A percentile compares a stretch with the other conserved stretches of the same genome.
Conservation (phyloP, 1,140 invertebrate species). For the Rhopalosiphum padi region DNA sequence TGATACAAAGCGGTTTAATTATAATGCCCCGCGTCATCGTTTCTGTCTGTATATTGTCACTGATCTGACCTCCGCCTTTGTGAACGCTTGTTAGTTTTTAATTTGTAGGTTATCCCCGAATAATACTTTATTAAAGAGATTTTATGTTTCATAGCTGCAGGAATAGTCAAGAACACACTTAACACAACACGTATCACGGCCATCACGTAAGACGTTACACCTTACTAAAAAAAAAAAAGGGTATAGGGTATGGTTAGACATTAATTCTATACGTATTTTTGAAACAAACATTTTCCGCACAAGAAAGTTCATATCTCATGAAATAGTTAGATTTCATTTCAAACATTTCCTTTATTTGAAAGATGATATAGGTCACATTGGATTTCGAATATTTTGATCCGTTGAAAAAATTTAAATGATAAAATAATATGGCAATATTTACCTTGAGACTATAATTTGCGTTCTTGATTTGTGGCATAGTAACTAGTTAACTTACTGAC, state of each 20-base stretch:
- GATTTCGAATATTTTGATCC: neutral
- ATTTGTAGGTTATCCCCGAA: neutral
- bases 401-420: too few relatives aligned
- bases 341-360: neutral
- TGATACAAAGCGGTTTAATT: conserved; percentile 1
- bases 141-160: neutral
- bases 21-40: neutral
- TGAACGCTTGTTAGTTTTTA: neutral
- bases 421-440: too few relatives aligned
- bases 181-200: neutral
- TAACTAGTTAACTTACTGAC: too few relatives aligned
- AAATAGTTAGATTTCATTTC: neutral
- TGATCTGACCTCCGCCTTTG: neutral
- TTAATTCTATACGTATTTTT: neutral
- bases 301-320: neutral
- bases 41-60: neutral
- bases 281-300: neutral
- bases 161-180: neutral
- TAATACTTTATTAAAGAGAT: neutral
- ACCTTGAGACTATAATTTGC: too few relatives aligned
- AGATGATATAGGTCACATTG: neutral
- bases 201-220: neutral
- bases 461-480: too few relatives aligned
- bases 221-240: too few relatives aligned
- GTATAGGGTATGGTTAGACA: too few relatives aligned